phyloP scores from a whole-genome alignment of 2,888 invertebrate species.

The Acronicta leporina region DNA sequence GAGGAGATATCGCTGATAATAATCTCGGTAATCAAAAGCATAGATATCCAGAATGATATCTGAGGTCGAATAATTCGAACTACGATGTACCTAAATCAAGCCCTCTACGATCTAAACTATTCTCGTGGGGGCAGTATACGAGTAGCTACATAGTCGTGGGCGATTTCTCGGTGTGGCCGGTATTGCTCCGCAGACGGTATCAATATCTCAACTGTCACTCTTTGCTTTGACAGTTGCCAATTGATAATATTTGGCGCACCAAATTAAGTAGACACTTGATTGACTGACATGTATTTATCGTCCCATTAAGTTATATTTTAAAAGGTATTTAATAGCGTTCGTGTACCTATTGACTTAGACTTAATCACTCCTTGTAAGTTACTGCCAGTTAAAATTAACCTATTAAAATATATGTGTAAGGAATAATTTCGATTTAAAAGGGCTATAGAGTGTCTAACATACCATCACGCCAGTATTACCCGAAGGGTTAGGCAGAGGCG shows the following conservation, averaged over 20 bases:
- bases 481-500: no score
- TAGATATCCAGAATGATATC: no score
- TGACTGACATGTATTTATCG: slow-evolving; percentile 43
- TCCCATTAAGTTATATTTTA: slow-evolving; percentile 18
- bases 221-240: slow-evolving; percentile 40
- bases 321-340: slow-evolving; percentile 1
- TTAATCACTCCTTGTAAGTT: neutral
- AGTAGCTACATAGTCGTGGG: slow-evolving; percentile 9
- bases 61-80: no score
- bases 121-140: slow-evolving; percentile 18
- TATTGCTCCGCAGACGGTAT: slow-evolving; percentile 21
- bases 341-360: neutral
- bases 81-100: slow-evolving; percentile 2
- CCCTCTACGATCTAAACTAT: neutral
- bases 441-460: no score
- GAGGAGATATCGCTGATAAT: no score
- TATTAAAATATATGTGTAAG: no score
- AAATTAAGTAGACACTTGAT: slow-evolving; percentile 53
- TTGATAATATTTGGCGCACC: slow-evolving; percentile 45
- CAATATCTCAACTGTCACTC: slow-evolving; percentile 47
- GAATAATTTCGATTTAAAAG: no score
- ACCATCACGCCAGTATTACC: no score
- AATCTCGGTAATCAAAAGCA: no score
- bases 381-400: neutral
- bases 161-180: slow-evolving; percentile 9